phyloP scores from a whole-genome alignment of 2,888 invertebrate species.

The Platerodrilus igneus region DNA sequence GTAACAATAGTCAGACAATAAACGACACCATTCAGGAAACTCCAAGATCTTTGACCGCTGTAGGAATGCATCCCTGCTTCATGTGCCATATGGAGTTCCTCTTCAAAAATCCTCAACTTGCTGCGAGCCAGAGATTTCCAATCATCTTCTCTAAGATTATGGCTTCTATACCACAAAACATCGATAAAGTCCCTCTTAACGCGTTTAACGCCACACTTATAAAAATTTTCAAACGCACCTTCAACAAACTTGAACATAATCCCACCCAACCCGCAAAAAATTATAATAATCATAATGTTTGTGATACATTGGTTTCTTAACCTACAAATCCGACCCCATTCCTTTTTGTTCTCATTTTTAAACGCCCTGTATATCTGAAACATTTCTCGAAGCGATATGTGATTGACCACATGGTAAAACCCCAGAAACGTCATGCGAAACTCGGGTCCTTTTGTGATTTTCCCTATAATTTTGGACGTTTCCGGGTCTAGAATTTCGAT shows the following conservation, averaged over 20 bases:
- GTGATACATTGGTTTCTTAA: conserved; percentile 64
- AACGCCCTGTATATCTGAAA: conserved; percentile 56
- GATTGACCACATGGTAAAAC: conserved; percentile 34
- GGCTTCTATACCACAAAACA: conserved; percentile 74
- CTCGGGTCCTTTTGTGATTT: conserved; percentile 29
- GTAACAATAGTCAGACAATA: conserved; percentile 84
- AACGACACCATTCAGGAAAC: conserved; percentile 79
- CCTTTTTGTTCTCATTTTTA: conserved; percentile 54
- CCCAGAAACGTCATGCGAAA: conserved; percentile 33
- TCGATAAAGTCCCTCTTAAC: conserved; percentile 85
- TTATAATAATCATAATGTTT: conserved; percentile 63
- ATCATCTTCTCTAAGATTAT: conserved; percentile 79
- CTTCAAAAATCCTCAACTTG: conserved; percentile 78
- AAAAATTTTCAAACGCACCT: conserved; percentile 78
- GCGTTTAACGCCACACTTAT: conserved; percentile 82
- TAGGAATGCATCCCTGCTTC: conserved; percentile 80
- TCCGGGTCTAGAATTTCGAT: conserved; percentile 42
- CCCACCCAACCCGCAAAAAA: conserved; percentile 75
- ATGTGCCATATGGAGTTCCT: conserved; percentile 76
- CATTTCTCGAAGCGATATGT: conserved; percentile 48
- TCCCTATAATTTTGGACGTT: conserved; percentile 40
- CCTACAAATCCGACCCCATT: conserved; percentile 53
- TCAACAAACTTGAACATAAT: conserved; percentile 78
- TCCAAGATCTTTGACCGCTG: conserved; percentile 82
- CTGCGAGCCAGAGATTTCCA: conserved; percentile 83